Evolutionary conservation across 2,797 vertebrate genomes (phyloP), one percentile per base, ranked within the genome.

Genomic region (Melanitta fusca): DNA sequence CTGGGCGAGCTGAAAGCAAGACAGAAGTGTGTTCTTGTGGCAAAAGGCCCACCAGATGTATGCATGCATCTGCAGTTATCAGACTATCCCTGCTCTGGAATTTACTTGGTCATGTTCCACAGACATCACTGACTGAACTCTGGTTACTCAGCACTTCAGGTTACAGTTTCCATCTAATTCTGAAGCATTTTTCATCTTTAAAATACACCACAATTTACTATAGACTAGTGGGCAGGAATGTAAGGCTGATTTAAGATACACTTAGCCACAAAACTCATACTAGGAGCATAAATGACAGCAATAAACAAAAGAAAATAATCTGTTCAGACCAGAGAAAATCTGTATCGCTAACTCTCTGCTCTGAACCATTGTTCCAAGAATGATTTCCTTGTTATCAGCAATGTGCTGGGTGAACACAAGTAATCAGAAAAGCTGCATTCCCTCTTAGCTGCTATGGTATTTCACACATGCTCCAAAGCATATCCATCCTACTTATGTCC

Each of bases 241-340:
- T 47, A 65, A 95, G 39, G 54, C 28, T 93, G 83, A 85, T 95
- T 94, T 93, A 95, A 69, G 38, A 27, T 32, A 58, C 18, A 27
- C 38, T 90, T 88, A 66, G 61, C 80, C 3, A 1, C 80, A 94
- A 92, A 85, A 0, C 38, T 38, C 28, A 4, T 89, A 64, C 71
- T 62, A 85, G 34, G 57, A 75, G 30, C 57, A 66, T 21, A 87
- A 95, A 89, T 60, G 57, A 45, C 57, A 85, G 81, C 78, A 92
- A 85, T 95, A 96, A 95, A 93, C 69, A 72, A 80, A 80, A 80
- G 25, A 71, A 94, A 91, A 88, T 68, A 56, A 94, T 78, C 34
- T 78, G 11, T 51, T 93, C 68, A 51, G 49, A 71, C 20, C 53
- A 72, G 74, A 83, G 83, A 85, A 94, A 94, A 93, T 94, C 88